These are phyloP conservation scores for Lagorchestes hirsutus DNA, from an alignment of 2,797 vertebrate species.

Conservation along the genomic window DNA sequence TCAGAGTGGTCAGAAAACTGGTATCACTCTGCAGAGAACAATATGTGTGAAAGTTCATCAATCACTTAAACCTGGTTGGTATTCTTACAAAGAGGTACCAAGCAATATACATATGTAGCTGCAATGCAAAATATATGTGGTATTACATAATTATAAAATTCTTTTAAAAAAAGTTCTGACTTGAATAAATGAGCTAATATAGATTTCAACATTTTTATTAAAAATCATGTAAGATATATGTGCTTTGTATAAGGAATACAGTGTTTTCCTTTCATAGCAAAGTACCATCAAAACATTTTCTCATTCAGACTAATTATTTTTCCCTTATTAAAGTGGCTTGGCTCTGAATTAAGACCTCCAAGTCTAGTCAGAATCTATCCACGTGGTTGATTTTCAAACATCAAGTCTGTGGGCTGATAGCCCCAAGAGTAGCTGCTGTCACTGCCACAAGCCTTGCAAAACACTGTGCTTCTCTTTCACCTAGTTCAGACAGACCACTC, in stretches of 20 bases:
- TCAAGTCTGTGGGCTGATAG: no score
- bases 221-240: conserved; percentile 88
- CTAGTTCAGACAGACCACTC: no score
- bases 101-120: conserved; percentile 85
- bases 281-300: conserved; percentile 85
- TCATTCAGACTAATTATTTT: conserved; percentile 73
- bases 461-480: no score
- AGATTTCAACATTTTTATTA: conserved; percentile 86
- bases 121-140: conserved; percentile 85
- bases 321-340: conserved; percentile 71
- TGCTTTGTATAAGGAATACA: conserved; percentile 89
- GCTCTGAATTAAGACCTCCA: conserved; percentile 80
- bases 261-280: conserved; percentile 87
- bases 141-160: conserved; percentile 85
- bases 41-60: conserved; percentile 80
- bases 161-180: conserved; percentile 79
- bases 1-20: conserved; percentile 74
- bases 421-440: no score
- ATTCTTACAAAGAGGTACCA: conserved; percentile 82
- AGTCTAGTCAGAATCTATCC: conserved; percentile 72
- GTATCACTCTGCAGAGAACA: conserved; percentile 75
- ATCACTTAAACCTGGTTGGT: conserved; percentile 81
- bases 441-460: no score
- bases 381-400: not conserved
- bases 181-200: conserved; percentile 87